Evolutionary conservation across 2,113 vertebrate species (phyloP), one percentile per base, ranked within the genome.

Genomic region (Atractosteus spatula): DNA sequence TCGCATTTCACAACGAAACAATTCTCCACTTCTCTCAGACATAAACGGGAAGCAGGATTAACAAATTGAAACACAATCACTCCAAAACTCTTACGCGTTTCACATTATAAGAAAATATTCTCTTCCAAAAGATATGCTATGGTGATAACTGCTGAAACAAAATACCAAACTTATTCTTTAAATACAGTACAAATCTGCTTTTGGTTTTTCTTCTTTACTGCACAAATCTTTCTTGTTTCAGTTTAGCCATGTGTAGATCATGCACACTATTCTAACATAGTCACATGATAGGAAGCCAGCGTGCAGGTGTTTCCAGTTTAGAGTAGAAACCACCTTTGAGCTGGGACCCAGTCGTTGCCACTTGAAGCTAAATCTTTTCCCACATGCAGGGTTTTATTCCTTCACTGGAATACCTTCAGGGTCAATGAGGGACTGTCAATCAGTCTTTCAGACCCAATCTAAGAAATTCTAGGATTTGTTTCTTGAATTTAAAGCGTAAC

Each of bases 381-480:
- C 85, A 64, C n/a, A 16, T 66, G 76, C 70, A 74, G 83, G 81
- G 76, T 78, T 82, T 77, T 64, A 73, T 72, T 72, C 64, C 72
- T 74, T 71, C 77, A 73, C 77, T 51, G 47, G 79, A 72, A 78
- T 80, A 77, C 69, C 62, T 71, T 62, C 71, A 70, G 41, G 56
- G 56, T 55, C 66, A 70, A 12, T 47, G 14, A 56, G 66, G 17
- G 62, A 77, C 76, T 69, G 57, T 69, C 63, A 74, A 75, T 76
- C 83, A 81, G 82, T 79, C 70, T 80, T 82, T 89, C 82, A 84
- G 62, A 75, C 78, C 80, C 85, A 86, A 85, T 75, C 56, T 79
- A 81, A 83, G 86, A 88, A 87, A 89, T 85, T 87, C 83, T 85
- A 89, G 83, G 85, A 88, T 84, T 85, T 85, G 83, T 82, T 87